Base-by-base conservation (phyloP, 2,113 vertebrate genomes). In the Dendrocopos noguchii region DNA sequence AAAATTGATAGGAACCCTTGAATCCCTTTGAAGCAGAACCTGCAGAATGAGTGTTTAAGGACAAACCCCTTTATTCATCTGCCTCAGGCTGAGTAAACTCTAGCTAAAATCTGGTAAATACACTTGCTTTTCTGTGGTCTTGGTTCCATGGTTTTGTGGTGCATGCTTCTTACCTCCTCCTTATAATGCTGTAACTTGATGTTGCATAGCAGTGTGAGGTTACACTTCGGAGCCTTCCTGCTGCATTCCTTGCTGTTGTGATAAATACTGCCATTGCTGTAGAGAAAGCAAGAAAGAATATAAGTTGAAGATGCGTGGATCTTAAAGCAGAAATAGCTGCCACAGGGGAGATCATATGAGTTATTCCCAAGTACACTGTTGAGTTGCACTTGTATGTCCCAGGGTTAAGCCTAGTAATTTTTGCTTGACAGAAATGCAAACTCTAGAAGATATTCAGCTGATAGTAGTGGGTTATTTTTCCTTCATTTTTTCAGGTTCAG, bases 31-130 rank as follows among this genome's bases (percentile, higher is more conserved):
- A 72, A 44, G 34, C 47, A 75, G 33, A 68, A 61, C 13, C 17
- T 34, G 36, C 29, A 84, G 64, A 87, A 34, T 28, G 16, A 88
- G 5, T 11, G 4, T 55, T 93, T 60, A 39, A 28, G 46, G 60
- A 44, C 42, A 76, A 66, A 70, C 70, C 7, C 16, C 10, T 53
- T 85, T 88, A 44, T 53, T 34, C 22, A 8, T 46, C 52, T 83
- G 18, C 27, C 34, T 73, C 0, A 0, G 14, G 28, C 53, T 67
- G 15, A 22, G 11, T n/a, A 55, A 71, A 56, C 47, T 52, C 29
- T 20, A 15, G 10, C 5, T 50, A 34, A 66, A 77, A 56, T 56
- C 21, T 72, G 25, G 29, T 66, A 76, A 59, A 80, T 65, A 47
- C 18, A 25, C 28, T 60, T 71, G 60, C 16, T 79, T 73, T 83